phyloP scores from a whole-genome alignment of 2,113 vertebrate species.

The Dromas ardeola region DNA sequence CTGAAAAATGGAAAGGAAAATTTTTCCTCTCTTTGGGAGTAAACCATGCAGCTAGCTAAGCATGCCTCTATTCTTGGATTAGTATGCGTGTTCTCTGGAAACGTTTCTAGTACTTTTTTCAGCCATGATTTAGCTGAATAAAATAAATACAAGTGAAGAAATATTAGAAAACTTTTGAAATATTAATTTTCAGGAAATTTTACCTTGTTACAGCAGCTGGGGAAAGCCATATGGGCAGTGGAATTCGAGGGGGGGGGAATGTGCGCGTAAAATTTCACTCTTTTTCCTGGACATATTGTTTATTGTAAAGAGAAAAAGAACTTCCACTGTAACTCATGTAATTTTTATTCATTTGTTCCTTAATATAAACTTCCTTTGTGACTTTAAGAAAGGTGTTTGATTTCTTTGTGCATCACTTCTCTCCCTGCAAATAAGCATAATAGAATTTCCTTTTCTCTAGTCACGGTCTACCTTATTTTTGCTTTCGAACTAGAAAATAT shows the following conservation, averaged over 20 bases:
- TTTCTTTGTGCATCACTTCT: not conserved
- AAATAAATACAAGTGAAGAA: conserved; percentile 16
- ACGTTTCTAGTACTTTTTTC: not conserved
- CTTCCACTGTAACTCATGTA: not conserved
- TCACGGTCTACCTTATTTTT: not conserved
- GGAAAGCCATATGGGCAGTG: not conserved
- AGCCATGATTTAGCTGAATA: not conserved
- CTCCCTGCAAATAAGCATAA: not conserved
- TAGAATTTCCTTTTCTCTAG: not conserved
- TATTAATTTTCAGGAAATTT: not conserved
- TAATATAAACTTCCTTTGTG: not conserved
- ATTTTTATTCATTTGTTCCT: not conserved
- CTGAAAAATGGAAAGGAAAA: conserved; percentile 49
- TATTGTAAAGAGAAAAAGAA: not conserved
- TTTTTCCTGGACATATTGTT: not conserved
- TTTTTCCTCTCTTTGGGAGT: conserved; percentile 24
- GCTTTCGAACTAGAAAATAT: not conserved
- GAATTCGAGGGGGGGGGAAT: not conserved
- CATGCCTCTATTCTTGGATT: conserved; percentile 35
- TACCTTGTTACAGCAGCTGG: not conserved
- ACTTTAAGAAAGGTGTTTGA: not conserved
- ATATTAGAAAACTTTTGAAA: not conserved
- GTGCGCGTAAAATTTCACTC: not conserved
- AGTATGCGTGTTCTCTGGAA: conserved; percentile 36
- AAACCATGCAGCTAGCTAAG: not conserved